Evolutionary conservation across 1,140 invertebrate species (phyloP), one percentile per base, ranked within the genome.

Genomic region (Leguminivora glycinivorella): DNA sequence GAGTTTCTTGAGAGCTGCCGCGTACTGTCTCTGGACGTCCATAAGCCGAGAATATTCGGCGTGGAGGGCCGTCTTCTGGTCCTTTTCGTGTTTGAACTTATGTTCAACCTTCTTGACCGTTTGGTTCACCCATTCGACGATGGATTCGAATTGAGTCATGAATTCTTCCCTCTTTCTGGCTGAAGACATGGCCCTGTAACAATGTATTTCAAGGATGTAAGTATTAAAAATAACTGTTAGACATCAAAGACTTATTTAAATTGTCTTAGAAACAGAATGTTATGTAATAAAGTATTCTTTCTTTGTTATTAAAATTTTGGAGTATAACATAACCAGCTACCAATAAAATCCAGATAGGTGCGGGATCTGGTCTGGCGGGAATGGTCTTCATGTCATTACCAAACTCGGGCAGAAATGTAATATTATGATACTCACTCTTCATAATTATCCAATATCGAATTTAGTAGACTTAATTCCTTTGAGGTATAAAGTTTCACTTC

Each of bases 381-480:
- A 34, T 10, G 9, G 31, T 34, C 9, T 34, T 34, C 7, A 34
- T 10, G 9, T 34, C 31, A 34, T 34, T 34, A 34, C 9, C 31
- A 43, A 10, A 43, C 14, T 1, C 14, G 40, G 60, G 75, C 75
- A 81, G 70, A 75, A 60, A 34, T 60, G 63, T 26, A 68, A 38
- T 5, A 9, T 52, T 7, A 69, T n/a, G 70, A 72, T 73, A 95
- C 95, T 94, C 93, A 98, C 97, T 96, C 94, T 74, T 95, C 94
- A 92, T 98, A 98, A 86, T 96, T 98, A 80, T 99, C 97, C 76
- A 97, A 94, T 74, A 99, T 98, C 0, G 98, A 99, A 92, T 99
- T 98, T 5, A 99, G 90, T 47, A 99, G 91, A 22, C 95, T 94
- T 47, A 99, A 93, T 92, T 99, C 98, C 86, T 98, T 99, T 58